Base-by-base conservation (phyloP, 2,113 vertebrate genomes). In the Ageneiosus marmoratus region DNA sequence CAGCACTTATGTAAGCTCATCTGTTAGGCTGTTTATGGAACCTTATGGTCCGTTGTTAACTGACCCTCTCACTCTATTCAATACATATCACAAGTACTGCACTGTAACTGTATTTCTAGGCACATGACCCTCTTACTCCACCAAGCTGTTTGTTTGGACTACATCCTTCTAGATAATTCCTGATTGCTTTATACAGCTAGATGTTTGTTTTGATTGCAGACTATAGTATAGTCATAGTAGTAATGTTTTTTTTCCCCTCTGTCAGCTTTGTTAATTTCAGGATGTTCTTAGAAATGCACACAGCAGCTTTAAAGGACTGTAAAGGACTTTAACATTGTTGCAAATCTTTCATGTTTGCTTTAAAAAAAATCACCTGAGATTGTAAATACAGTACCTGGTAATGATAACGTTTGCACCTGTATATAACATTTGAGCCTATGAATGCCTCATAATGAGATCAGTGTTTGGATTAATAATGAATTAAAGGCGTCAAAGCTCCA, bases 391-490 rank as follows among this genome's bases (percentile, higher is more conserved):
- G 4, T 12, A 41, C 41, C 65, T 24, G 11, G 65, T 69, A 24
- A 41, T 41, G 34, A 8, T 22, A n/a, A 70, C 1, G 34, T 69
- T 69, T 65, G 29, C 76, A 65, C 77, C 22, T 12, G 15, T 44
- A 51, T 79, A 81, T 78, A 85, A 91, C 91, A 88, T 91, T 91
- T 89, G 84, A 2, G 85, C 2, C 70, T 50, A 3, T n/a, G 13
- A 73, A 18, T 50, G 41, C 86, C 76, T 89, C 86, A 78, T 85
- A 82, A 77, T 88, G 75, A 89, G 89, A 86, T 84, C 86, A 77
- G 89, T 85, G 89, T 89, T 91, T 88, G 85, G 89, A 92, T 92
- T 88, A 93, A 94, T 93, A 91, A 91, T 89, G 73, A 88, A 92
- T 92, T 87, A 86, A 92, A 91, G 91, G 87, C 91, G 85, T 87